Base-by-base conservation (phyloP, 2,797 vertebrate genomes). In the Chaetophractus vellerosus region DNA sequence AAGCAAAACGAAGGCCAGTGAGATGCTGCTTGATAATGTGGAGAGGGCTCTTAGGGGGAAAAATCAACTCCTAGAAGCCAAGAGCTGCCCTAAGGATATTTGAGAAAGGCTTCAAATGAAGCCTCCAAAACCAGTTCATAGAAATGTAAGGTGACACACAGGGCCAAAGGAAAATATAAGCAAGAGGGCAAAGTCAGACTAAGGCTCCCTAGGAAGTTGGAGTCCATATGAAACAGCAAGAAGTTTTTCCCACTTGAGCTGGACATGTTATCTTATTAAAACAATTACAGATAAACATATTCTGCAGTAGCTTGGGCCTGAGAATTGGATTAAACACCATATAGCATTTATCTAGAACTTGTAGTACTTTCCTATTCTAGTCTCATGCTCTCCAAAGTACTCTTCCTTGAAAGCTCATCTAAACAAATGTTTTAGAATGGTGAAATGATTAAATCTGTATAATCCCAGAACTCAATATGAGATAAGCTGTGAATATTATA, bases 81-180 rank as follows among this genome's bases (percentile, higher is more conserved):
- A 66, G 50, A 92, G 66, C 1, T 5, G 1, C 74, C 69, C 81
- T 76, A n/a, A 69, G 88, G 79, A 33, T 45, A 91, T 18, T 15
- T 9, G 36, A 50, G 55, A 88, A 76, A 74, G 45, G 5, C 88
- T 93, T 88, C 79, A 76, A 89, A 57, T 23, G 55, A 85, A 41
- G 45, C n/a, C 52, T 52, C 19, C 63, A 41, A 38, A 68, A 38
- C 14, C 50, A 90, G 89, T 24, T 28, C 59, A 66, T 16, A 82
- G 57, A 88, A 88, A 78, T 8, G 11, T 4, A 76, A 84, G 72
- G 23, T 38, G 26, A 69, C 19, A 88, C 36, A 41, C 10, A 50
- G 48, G 45, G 18, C 9, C 11, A 61, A 52, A 45, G 52, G 24
- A 66, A 71, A 55, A 72, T 23, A 0, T 9, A 15, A 66, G 24